Evolutionary conservation across 2,888 invertebrate genomes (phyloP).

Genomic region (Meiosimyza platycephala): DNA sequence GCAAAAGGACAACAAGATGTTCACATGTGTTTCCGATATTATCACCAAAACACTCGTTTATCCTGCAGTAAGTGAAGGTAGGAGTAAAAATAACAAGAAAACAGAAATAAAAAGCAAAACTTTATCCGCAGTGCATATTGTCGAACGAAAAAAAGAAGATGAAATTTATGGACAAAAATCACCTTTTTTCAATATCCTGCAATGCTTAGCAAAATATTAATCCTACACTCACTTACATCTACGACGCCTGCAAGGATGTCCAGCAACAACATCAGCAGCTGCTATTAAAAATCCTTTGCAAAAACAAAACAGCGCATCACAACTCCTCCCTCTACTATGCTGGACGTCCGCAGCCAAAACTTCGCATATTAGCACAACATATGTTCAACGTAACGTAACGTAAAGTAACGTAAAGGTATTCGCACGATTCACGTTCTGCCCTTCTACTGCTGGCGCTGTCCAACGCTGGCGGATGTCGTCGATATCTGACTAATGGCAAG

Average conservation of each 20-base stretch:
- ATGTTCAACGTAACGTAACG: conserved; percentile 46
- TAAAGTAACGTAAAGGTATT: conserved; percentile 35
- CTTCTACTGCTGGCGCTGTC: conserved; percentile 36
- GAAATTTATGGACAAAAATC: conserved; percentile 24
- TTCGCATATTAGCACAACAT: conserved; percentile 52
- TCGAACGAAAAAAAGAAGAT: background rate
- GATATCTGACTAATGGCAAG: conserved; percentile 50
- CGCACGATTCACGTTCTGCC: background rate
- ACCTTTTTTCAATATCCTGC: conserved; percentile 40
- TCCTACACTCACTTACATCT: conserved; percentile 26
- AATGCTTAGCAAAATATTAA: conserved; percentile 37
- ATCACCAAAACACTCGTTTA: conserved; percentile 18
- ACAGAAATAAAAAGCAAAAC: conserved; percentile 1
- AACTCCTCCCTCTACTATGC: background rate
- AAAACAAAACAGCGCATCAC: conserved; percentile 35
- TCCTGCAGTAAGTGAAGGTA: conserved; percentile 3
- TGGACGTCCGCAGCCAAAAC: conserved; percentile 45
- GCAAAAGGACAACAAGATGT: conserved; percentile 14
- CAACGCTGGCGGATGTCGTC: conserved; percentile 47
- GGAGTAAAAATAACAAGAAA: conserved; percentile 2
- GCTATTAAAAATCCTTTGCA: conserved; percentile 25
- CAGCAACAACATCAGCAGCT: conserved; percentile 16
- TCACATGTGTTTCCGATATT: conserved; percentile 36
- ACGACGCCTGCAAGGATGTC: background rate
- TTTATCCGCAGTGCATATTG: conserved; percentile 15